Percentiles rank a stretch among this genome's conserved stretches.
Evolutionary conservation across 2,797 vertebrate species (phyloP).

Genomic region (Poeciliopsis gracilis): DNA sequence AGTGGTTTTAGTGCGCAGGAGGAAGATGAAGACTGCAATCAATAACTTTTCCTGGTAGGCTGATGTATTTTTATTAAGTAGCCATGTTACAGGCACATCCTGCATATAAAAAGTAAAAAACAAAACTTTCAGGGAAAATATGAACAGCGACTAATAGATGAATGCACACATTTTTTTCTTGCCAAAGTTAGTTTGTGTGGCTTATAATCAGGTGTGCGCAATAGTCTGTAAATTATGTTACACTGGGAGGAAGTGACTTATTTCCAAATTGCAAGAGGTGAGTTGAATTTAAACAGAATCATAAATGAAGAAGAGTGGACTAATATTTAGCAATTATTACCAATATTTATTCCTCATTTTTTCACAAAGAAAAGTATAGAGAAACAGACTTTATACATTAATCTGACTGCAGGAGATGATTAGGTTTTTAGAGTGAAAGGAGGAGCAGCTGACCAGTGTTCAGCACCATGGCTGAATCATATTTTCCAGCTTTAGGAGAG

Average conservation of each 20-base stretch:
- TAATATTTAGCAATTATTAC: not conserved
- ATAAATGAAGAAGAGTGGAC: not conserved
- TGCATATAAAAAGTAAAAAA: not conserved
- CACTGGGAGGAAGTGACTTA: not conserved
- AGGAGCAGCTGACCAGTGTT: not conserved
- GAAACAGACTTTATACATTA: not conserved
- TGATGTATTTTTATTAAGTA: not conserved
- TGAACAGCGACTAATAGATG: not conserved
- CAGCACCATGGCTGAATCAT: not conserved
- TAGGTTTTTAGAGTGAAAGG: not conserved
- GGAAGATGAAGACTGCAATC: too few species aligned
- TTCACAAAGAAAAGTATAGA: not conserved
- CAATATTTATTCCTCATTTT: not conserved
- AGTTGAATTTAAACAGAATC: not conserved
- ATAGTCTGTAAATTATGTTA: not conserved
- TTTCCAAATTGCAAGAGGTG: not conserved
- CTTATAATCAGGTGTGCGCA: not conserved
- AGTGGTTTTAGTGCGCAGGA: too few species aligned
- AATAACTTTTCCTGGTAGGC: too few species aligned
- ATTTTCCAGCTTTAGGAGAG: not conserved
- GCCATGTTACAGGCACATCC: not conserved
- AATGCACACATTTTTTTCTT: not conserved
- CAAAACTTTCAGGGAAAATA: not conserved
- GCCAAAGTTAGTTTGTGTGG: not conserved
- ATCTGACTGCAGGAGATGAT: not conserved